A percentile compares a stretch with the other conserved stretches of the same genome.
These are phyloP conservation scores for Cecropterus lyciades DNA, from an alignment of 1,140 invertebrate genomes.

Conservation along the genomic window DNA sequence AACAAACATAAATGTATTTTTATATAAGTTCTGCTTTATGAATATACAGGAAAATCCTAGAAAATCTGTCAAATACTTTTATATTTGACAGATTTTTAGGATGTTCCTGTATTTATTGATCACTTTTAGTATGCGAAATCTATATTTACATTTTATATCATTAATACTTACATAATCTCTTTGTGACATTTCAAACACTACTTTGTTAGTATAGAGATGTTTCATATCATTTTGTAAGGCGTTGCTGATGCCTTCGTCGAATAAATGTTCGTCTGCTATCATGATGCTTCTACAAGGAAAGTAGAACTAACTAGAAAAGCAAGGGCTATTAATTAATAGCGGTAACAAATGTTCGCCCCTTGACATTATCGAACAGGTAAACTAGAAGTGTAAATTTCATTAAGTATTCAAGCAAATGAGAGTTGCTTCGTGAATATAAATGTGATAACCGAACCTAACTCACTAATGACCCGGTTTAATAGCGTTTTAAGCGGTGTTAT, in stretches of 20 bases:
- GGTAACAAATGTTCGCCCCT: conserved; percentile 12
- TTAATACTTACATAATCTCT: conserved; percentile 69
- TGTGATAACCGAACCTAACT: conserved; percentile 22
- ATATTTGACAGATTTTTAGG: too few relatives aligned
- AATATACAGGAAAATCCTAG: too few relatives aligned
- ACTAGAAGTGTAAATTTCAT: conserved; percentile 68
- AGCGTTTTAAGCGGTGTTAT: conserved; percentile 5
- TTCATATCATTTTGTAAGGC: conserved; percentile 68
- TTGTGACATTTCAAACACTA: conserved; percentile 63
- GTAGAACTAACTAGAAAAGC: background rate
- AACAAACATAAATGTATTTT: too few relatives aligned
- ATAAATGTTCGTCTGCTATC: conserved; percentile 66
- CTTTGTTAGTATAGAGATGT: conserved; percentile 56
- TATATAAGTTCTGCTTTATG: too few relatives aligned
- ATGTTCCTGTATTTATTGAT: too few relatives aligned
- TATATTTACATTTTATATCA: too few relatives aligned
- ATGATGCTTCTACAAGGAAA: conserved; percentile 24
- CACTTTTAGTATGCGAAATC: too few relatives aligned
- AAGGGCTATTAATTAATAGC: conserved; percentile 18
- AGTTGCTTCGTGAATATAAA: conserved; percentile 42
- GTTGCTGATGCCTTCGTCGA: conserved; percentile 70
- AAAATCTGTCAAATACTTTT: too few relatives aligned
- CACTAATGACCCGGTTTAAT: conserved; percentile 21
- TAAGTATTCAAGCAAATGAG: conserved; percentile 73
- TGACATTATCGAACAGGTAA: conserved; percentile 60